phyloP scores from a whole-genome alignment of 2,888 invertebrate species.

The Apotomis betuletana region DNA sequence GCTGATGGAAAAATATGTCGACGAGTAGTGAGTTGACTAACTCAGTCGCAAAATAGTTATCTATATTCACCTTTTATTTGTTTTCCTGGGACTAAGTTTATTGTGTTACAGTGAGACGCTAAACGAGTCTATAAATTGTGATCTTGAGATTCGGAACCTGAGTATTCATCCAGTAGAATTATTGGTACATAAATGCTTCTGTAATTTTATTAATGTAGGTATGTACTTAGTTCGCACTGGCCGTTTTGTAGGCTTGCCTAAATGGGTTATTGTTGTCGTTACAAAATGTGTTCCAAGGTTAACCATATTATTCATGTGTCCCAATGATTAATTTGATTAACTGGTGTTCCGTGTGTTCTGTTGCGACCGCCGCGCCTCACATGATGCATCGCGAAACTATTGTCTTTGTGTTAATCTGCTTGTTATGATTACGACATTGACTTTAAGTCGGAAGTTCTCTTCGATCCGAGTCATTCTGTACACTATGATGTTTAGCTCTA shows the following conservation, averaged over 20 bases:
- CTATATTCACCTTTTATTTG: constrained; percentile 28
- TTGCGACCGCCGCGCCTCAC: constrained; percentile 33
- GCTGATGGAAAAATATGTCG: constrained; percentile 11
- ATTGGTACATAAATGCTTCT: constrained; percentile 14
- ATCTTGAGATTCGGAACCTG: background rate
- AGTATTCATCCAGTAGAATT: background rate
- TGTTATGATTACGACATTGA: constrained; percentile 31
- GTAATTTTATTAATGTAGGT: constrained; percentile 34
- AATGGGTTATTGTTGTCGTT: constrained; percentile 63
- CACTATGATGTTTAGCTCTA: background rate
- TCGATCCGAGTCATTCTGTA: background rate
- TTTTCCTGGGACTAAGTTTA: constrained; percentile 21
- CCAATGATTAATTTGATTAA: constrained; percentile 52
- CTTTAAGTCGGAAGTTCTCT: background rate
- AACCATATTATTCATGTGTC: constrained; percentile 47
- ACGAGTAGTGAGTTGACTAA: constrained; percentile 25
- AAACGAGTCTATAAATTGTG: background rate
- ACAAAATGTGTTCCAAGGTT: constrained; percentile 69
- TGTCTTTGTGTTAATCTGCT: constrained; percentile 28
- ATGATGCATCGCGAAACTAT: constrained; percentile 33
- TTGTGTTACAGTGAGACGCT: constrained; percentile 9
- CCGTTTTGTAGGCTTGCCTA: constrained; percentile 51
- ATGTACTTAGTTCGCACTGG: constrained; percentile 27
- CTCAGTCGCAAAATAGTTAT: constrained; percentile 28
- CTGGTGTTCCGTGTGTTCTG: constrained; percentile 41